A percentile compares a stretch with the other conserved stretches of the same genome.
phyloP scores from a whole-genome alignment of 2,113 vertebrate genomes.

The Cyrtonyx montezumae region DNA sequence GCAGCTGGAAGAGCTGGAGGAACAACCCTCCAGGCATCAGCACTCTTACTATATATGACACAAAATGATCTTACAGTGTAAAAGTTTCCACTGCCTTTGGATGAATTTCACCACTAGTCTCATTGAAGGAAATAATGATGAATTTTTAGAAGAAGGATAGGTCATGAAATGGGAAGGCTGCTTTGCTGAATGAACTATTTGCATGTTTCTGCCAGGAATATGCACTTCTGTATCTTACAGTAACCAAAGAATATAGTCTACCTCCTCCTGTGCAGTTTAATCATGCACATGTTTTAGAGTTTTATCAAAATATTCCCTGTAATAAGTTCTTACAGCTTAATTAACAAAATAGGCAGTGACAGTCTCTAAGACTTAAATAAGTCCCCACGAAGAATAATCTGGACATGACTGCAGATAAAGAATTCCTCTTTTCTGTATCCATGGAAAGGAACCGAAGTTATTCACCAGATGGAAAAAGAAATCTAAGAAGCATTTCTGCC shows the following conservation, averaged over 20 bases:
- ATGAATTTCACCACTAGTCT: background rate
- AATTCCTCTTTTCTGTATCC: background rate
- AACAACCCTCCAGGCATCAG: conserved; percentile 13
- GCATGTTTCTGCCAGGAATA: background rate
- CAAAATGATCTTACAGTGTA: background rate
- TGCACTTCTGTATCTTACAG: background rate
- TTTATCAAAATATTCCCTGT: background rate
- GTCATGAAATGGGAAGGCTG: background rate
- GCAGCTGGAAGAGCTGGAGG: background rate
- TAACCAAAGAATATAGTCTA: background rate
- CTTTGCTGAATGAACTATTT: background rate
- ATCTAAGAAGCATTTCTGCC: background rate
- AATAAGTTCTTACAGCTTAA: background rate
- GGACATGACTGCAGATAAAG: background rate
- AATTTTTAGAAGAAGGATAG: background rate
- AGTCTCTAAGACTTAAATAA: background rate
- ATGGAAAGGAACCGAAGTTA: background rate
- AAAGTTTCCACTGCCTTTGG: background rate
- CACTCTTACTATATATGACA: background rate
- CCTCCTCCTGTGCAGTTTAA: background rate
- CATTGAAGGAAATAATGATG: background rate
- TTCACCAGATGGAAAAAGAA: background rate
- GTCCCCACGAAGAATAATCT: background rate
- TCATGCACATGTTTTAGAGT: background rate
- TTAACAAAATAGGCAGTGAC: background rate